Evolutionary conservation across 1,140 invertebrate species (phyloP).

Genomic region (Apis cerana): DNA sequence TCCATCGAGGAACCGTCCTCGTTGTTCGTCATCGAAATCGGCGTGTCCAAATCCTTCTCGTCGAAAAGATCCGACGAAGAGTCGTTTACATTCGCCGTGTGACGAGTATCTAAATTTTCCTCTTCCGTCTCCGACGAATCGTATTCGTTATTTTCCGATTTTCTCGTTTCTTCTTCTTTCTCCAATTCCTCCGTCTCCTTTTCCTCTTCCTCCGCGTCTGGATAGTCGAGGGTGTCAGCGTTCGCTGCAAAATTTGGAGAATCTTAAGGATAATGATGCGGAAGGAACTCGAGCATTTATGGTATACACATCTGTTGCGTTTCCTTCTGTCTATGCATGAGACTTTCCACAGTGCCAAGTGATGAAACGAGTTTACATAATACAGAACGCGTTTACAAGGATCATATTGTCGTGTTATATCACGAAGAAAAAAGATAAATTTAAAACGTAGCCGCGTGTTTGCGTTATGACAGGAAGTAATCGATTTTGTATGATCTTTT

Average conservation of each 20-base stretch:
- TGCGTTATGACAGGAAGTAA: neutral
- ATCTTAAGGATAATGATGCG: neutral
- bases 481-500: neutral
- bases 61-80: conserved; percentile 27
- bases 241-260: neutral
- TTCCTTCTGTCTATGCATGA: neutral
- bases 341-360: neutral
- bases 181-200: neutral
- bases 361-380: conserved; percentile 31
- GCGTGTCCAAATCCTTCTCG: neutral
- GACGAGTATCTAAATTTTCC: neutral
- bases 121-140: conserved; percentile 7
- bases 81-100: neutral
- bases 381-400: neutral
- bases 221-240: conserved; percentile 41
- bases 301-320: neutral
- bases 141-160: neutral
- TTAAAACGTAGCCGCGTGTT: neutral
- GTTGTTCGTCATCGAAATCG: conserved; percentile 18
- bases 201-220: conserved; percentile 48
- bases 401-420: conserved; percentile 11
- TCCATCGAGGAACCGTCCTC: conserved; percentile 58
- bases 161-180: neutral
- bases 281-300: neutral
- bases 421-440: neutral